These are phyloP conservation scores for Xylocopa sonorina DNA, from an alignment of 1,140 invertebrate genomes.

Conservation along the genomic window DNA sequence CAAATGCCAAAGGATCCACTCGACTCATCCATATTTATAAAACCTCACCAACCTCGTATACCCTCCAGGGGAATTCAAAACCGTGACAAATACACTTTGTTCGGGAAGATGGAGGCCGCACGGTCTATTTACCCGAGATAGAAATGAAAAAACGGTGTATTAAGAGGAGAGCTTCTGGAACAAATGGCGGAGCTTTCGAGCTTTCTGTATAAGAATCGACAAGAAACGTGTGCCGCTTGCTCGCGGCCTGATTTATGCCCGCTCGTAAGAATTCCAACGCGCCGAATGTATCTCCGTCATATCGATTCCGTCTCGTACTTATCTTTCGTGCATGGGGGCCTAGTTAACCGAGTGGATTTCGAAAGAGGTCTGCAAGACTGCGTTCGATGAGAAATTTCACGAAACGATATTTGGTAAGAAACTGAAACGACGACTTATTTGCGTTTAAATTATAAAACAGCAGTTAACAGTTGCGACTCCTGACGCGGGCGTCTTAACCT, in stretches of 20 bases:
- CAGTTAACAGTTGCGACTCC: no score
- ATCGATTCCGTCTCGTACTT: constrained; percentile 31
- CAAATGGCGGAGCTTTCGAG: constrained; percentile 45
- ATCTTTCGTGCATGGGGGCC: background rate
- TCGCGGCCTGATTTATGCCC: constrained; percentile 46
- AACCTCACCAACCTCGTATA: background rate
- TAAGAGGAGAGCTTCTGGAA: constrained; percentile 30
- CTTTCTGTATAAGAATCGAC: constrained; percentile 54
- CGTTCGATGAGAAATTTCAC: no score
- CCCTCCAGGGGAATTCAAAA: background rate
- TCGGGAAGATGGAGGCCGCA: no score
- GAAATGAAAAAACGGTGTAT: constrained; percentile 26
- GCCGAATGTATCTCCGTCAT: constrained; percentile 51
- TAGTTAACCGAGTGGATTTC: background rate
- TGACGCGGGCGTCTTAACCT: background rate
- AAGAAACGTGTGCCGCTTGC: constrained; percentile 45
- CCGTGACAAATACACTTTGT: constrained; percentile 6
- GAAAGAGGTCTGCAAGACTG: background rate
- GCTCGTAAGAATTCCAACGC: constrained; percentile 41
- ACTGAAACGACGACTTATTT: no score
- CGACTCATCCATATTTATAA: background rate
- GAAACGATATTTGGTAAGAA: no score
- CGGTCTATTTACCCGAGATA: constrained; percentile 19
- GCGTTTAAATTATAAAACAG: no score
- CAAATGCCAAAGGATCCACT: background rate